These are phyloP conservation scores for Oncorhynchus keta DNA, from an alignment of 2,113 vertebrate species.

Conservation along the genomic window DNA sequence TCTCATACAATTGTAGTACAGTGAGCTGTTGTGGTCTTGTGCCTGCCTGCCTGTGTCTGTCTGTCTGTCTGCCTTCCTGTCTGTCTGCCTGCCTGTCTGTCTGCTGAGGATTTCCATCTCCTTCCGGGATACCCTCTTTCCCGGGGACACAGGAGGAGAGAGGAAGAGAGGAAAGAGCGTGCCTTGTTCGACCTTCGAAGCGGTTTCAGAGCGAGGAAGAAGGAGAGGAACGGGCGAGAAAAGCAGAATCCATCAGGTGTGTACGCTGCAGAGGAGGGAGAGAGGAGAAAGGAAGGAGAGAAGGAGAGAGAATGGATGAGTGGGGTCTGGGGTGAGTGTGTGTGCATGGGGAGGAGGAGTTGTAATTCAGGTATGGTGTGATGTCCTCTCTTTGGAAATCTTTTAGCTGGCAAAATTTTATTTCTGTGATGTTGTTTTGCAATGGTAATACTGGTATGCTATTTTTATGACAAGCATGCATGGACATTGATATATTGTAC, in stretches of 20 bases:
- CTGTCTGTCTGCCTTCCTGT: slow-evolving; percentile 55
- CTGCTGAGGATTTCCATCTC: slow-evolving; percentile 70
- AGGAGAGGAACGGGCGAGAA: slow-evolving; percentile 50
- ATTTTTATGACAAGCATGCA: too few species aligned
- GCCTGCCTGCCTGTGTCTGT: slow-evolving; percentile 46
- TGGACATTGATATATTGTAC: too few species aligned
- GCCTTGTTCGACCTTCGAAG: slow-evolving; percentile 59
- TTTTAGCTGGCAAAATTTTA: not conserved
- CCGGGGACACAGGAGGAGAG: slow-evolving; percentile 30
- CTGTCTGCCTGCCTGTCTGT: not conserved
- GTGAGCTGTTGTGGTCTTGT: slow-evolving; percentile 25
- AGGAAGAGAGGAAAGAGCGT: slow-evolving; percentile 33
- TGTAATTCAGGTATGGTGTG: not conserved
- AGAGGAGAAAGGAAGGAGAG: too few species aligned
- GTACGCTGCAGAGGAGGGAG: slow-evolving; percentile 20
- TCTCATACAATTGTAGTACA: slow-evolving; percentile 34
- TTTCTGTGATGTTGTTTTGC: too few species aligned
- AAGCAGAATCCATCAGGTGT: slow-evolving; percentile 66
- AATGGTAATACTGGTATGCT: too few species aligned
- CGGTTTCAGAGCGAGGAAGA: slow-evolving; percentile 30
- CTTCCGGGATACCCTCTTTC: slow-evolving; percentile 60
- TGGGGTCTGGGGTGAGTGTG: not conserved
- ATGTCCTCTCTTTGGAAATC: not conserved
- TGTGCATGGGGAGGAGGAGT: slow-evolving; percentile 5
- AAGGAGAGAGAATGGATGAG: too few species aligned